Conservation (phyloP, 2,113 vertebrate genomes). For the Phocoena sinus region DNA sequence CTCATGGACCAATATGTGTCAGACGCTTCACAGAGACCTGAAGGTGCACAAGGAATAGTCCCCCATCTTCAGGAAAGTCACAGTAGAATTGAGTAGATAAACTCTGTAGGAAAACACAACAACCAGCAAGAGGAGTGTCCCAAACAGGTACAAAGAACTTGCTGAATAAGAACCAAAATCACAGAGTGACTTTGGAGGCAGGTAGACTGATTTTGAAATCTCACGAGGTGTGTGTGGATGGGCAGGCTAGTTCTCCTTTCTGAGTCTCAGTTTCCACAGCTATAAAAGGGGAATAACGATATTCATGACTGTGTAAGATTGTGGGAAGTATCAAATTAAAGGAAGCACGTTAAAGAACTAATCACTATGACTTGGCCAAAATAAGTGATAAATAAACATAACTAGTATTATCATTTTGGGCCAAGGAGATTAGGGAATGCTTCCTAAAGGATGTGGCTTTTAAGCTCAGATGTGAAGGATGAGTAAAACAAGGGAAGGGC, state of each 20-base stretch:
- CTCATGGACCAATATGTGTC: not conserved
- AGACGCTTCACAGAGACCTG: not conserved
- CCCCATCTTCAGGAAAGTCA: not conserved
- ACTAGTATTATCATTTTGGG: not conserved
- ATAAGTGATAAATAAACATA: not conserved
- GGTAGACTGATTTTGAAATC: not conserved
- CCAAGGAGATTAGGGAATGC: not conserved
- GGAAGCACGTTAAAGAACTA: not conserved
- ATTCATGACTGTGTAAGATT: not conserved
- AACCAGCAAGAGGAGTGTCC: not conserved
- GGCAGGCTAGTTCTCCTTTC: not conserved
- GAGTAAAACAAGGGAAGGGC: not conserved
- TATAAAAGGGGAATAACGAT: not conserved
- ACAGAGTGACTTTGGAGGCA: not conserved
- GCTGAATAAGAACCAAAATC: not conserved
- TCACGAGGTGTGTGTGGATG: not conserved
- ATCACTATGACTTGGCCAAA: not conserved
- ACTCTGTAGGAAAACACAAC: not conserved
- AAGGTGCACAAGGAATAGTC: not conserved
- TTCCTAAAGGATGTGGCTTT: not conserved
- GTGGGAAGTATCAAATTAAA: not conserved
- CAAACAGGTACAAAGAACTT: not conserved
- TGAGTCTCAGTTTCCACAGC: not conserved
- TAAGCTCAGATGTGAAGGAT: not conserved
- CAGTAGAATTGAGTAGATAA: not conserved